These are phyloP conservation scores for Diplodus puntazzo DNA, from an alignment of 2,797 vertebrate genomes.

Conservation along the genomic window DNA sequence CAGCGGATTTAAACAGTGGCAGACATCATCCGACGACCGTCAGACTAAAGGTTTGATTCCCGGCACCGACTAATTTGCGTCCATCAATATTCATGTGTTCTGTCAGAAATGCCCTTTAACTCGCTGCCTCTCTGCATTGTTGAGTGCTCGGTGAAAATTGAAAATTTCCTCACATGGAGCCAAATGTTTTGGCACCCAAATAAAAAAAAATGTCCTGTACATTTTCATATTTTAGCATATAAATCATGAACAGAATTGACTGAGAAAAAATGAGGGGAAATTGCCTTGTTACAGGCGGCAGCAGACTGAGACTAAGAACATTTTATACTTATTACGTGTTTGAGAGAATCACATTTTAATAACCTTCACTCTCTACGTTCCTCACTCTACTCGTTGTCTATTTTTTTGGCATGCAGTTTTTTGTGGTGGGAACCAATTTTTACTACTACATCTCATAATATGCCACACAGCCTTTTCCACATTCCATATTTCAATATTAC, in stretches of 20 bases:
- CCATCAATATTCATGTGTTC: slow-evolving; percentile 1
- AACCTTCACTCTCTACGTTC: background rate
- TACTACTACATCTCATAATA: slow-evolving; percentile 73
- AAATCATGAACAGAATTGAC: background rate
- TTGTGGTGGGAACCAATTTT: slow-evolving; percentile 49
- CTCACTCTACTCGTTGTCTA: background rate
- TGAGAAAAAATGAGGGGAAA: slow-evolving; percentile 1
- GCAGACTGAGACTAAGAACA: slow-evolving; percentile 1
- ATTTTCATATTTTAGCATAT: slow-evolving; percentile 21
- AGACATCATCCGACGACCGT: background rate
- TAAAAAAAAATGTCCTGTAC: background rate
- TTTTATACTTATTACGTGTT: slow-evolving; percentile 17
- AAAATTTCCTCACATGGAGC: background rate
- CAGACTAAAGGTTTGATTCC: slow-evolving; percentile 15
- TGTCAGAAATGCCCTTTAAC: slow-evolving; percentile 24
- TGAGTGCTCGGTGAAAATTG: background rate
- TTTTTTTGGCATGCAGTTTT: background rate
- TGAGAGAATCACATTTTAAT: slow-evolving; percentile 8
- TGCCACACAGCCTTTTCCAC: slow-evolving; percentile 66
- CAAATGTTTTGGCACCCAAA: background rate
- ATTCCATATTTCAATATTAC: slow-evolving; percentile 40
- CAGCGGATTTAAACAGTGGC: background rate
- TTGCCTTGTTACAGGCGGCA: background rate
- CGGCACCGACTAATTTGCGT: background rate
- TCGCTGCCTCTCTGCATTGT: background rate